phyloP scores from a whole-genome alignment of 2,113 vertebrate genomes.

The Urocynchramus pylzowi region DNA sequence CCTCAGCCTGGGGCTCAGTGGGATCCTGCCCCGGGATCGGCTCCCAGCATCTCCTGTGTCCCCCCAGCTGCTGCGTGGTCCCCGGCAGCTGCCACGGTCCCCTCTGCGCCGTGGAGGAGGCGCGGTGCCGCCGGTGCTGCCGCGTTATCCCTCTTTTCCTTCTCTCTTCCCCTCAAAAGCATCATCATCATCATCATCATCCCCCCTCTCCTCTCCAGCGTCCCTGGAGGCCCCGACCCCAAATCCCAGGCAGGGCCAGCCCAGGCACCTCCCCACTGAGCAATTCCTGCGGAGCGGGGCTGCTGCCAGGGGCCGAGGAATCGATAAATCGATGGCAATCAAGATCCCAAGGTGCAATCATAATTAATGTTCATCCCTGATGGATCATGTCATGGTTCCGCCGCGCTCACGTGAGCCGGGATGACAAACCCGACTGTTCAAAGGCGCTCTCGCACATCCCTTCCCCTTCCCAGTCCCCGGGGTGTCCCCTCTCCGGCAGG shows the following conservation, averaged over 20 bases:
- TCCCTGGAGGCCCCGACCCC: neutral
- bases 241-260: neutral
- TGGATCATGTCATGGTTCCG: slow-evolving; percentile 35
- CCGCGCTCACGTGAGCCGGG: neutral
- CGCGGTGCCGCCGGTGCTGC: rapidly evolving
- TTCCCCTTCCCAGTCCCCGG: neutral
- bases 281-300: neutral
- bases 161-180: neutral
- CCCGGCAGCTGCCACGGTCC: rapidly evolving
- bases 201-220: neutral
- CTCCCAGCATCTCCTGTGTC: neutral
- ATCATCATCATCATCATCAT: no score
- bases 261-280: neutral
- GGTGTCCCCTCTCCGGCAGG: neutral
- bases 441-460: neutral
- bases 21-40: neutral
- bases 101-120: rapidly evolving
- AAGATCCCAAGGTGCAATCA: slow-evolving; percentile 63
- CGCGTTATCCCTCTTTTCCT: rapidly evolving
- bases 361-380: slow-evolving; percentile 68
- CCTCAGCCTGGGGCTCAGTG: rapidly evolving
- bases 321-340: slow-evolving; percentile 62
- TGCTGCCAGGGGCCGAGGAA: neutral
- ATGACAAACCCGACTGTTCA: neutral
- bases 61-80: rapidly evolving